Conservation (phyloP, 2,113 vertebrate species). For the Gymnarchus niloticus region DNA sequence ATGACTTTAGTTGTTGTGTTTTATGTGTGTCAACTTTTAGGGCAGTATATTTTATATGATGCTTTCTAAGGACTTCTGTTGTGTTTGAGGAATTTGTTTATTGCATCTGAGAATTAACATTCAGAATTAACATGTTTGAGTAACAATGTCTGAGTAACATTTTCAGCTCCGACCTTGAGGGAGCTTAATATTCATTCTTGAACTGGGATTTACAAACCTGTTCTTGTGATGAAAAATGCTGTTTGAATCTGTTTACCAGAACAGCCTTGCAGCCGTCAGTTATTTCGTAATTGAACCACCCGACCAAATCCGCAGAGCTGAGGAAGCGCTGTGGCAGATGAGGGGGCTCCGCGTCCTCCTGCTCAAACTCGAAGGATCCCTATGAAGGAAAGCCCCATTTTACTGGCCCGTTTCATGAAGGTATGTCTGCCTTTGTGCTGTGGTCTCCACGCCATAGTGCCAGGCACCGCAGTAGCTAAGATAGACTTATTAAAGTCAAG, state of each 20-base stretch:
- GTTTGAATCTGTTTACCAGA: conserved; percentile 33
- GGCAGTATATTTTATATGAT: conserved; percentile 39
- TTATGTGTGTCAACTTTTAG: conserved; percentile 31
- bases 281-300: conserved; percentile 9
- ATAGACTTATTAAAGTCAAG: neutral
- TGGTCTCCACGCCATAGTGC: neutral
- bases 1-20: conserved; percentile 38
- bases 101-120: conserved; percentile 24
- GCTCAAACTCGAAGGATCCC: neutral
- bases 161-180: conserved; percentile 27
- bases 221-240: conserved; percentile 13
- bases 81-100: conserved; percentile 34
- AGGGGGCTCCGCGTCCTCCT: neutral
- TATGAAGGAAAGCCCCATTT: neutral
- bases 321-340: neutral
- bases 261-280: neutral
- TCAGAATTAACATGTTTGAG: conserved; percentile 5
- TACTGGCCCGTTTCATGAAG: neutral
- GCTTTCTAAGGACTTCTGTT: conserved; percentile 37
- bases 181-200: conserved; percentile 36
- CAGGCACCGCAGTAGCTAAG: neutral
- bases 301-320: neutral
- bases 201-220: conserved; percentile 16
- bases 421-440: neutral
- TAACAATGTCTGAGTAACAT: conserved; percentile 39